Percentiles rank a stretch among this genome's conserved stretches.
Evolutionary conservation across 2,113 vertebrate species (phyloP).

Genomic region (Antechinus stuartii): DNA sequence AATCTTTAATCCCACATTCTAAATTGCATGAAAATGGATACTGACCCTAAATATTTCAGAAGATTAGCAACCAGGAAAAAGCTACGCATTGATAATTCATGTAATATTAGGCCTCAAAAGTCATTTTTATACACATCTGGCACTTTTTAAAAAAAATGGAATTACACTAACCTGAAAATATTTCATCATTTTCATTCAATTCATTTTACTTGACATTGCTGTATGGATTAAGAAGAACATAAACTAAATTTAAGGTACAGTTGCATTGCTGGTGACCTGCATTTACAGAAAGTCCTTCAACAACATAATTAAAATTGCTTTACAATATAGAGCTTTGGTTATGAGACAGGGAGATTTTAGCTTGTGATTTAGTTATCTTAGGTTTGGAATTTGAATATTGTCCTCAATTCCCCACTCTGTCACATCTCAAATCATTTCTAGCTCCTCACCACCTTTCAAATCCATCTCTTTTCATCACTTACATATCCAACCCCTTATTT

Average conservation of each 20-base stretch:
- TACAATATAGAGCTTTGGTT: not conserved
- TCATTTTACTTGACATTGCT: not conserved
- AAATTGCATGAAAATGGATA: not conserved
- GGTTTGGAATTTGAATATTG: not conserved
- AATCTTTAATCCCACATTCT: slow-evolving; percentile 8
- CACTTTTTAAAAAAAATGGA: not conserved
- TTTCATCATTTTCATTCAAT: not conserved
- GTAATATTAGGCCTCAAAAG: not conserved
- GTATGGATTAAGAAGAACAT: not conserved
- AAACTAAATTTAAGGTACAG: not conserved
- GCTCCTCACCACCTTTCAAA: not conserved
- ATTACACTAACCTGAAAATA: not conserved
- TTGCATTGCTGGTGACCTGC: not conserved
- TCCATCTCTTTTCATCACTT: not conserved
- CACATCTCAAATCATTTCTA: not conserved
- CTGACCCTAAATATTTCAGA: not conserved
- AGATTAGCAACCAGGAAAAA: not conserved
- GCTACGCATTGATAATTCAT: not conserved
- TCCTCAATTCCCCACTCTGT: not conserved
- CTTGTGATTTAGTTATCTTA: not conserved
- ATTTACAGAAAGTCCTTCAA: not conserved
- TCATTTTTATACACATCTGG: not conserved
- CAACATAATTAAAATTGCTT: not conserved
- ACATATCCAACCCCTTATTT: not conserved
- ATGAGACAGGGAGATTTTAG: not conserved